Percentiles rank a stretch among this genome's conserved stretches.
These are phyloP conservation scores for Iguana delicatissima DNA, from an alignment of 2,797 vertebrate species.

Conservation along the genomic window DNA sequence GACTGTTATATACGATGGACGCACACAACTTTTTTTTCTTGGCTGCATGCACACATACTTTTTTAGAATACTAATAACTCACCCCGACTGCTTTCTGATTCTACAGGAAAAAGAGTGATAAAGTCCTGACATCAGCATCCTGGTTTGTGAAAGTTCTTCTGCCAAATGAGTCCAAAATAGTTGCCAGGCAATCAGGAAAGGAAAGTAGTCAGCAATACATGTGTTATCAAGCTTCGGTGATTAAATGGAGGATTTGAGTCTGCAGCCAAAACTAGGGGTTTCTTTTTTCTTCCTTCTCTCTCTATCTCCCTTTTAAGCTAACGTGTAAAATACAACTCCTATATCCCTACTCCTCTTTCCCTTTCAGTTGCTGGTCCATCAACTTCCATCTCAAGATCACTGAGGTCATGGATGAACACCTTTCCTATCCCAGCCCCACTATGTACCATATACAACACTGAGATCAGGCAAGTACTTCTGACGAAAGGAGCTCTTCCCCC, in stretches of 20 bases:
- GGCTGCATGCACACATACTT: background rate
- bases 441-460: background rate
- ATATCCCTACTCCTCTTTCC: background rate
- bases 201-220: constrained; percentile 16
- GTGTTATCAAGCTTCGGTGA: background rate
- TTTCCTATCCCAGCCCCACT: too few species aligned
- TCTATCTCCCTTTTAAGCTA: too few species aligned
- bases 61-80: background rate
- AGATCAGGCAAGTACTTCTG: background rate
- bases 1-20: background rate
- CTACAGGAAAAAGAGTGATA: background rate
- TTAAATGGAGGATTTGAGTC: constrained; percentile 20
- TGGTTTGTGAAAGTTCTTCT: constrained; percentile 5
- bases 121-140: background rate
- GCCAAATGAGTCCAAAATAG: background rate
- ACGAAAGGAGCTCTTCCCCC: background rate
- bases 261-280: background rate
- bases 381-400: too few species aligned
- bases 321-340: background rate
- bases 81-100: background rate
- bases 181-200: constrained; percentile 27
- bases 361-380: background rate
- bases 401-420: too few species aligned
- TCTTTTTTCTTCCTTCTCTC: too few species aligned
- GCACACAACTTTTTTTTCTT: background rate